Evolutionary conservation across 2,888 invertebrate genomes (phyloP), one percentile per base, ranked within the genome.

Genomic region (Erpobdella octoculata): DNA sequence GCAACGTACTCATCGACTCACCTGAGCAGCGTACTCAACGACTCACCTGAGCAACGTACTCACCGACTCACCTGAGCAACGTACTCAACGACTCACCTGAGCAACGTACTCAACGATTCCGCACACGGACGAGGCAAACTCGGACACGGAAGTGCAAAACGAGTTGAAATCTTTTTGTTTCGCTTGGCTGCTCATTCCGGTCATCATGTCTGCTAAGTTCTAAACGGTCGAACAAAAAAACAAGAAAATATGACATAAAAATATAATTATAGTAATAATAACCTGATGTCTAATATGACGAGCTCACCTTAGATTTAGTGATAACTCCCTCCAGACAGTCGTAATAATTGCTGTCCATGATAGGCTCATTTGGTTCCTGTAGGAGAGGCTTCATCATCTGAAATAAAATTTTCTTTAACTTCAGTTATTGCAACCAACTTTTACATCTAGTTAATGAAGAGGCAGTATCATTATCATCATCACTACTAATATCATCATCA

Each of bases 51-150:
- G n/a, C n/a, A n/a, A n/a, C n/a, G n/a, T n/a, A n/a, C n/a, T n/a
- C n/a, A n/a, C n/a, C n/a, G n/a, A n/a, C n/a, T n/a, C n/a, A n/a
- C n/a, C n/a, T n/a, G n/a, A n/a, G n/a, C n/a, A n/a, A n/a, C n/a
- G n/a, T n/a, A n/a, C n/a, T n/a, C n/a, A n/a, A n/a, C 0, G 0
- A 68, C 76, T 67, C 72, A 83, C 83, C 84, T 95, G 96, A 0
- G 93, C 93, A 0, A 93, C 89, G 62, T 92, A 90, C 85, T 97
- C 95, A 35, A 94, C 90, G 33, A 97, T 85, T 0, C 91, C 92
- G 79, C 92, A 93, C 71, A 97, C 92, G 0, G 94, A 91, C 69
- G 87, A 86, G 5, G 93, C 92, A 9, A 93, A 93, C 36, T 88
- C 88, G 74, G 88, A 87, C 0, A 95, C 93, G 2, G 91, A 88